A percentile compares a stretch with the other conserved stretches of the same genome.
These are phyloP conservation scores for Grammomys surdaster DNA, from an alignment of 2,113 vertebrate genomes.

Conservation along the genomic window DNA sequence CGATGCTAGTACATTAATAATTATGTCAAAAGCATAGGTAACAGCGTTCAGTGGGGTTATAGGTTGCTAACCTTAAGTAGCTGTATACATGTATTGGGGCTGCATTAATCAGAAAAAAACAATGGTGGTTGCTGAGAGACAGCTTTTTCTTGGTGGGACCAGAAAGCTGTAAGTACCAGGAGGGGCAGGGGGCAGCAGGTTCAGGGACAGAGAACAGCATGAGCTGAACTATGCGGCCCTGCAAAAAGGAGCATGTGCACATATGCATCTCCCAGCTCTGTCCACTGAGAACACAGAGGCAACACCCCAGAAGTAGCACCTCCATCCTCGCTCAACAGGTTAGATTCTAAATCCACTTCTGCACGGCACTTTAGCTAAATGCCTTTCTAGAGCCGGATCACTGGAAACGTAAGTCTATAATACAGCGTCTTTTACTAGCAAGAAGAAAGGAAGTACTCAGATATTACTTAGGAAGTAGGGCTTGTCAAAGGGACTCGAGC, in stretches of 20 bases:
- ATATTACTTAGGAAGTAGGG: too few relatives aligned
- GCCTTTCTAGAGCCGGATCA: background rate
- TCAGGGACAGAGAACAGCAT: accelerated
- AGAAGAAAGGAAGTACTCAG: background rate
- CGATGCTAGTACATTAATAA: background rate
- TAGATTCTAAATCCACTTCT: background rate
- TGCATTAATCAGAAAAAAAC: background rate
- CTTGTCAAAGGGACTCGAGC: accelerated
- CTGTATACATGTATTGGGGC: accelerated
- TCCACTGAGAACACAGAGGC: background rate
- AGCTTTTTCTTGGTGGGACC: accelerated
- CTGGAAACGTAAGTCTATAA: background rate
- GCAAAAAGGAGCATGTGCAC: too few relatives aligned
- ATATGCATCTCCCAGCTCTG: accelerated
- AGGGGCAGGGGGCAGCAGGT: background rate
- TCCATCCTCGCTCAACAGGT: too few relatives aligned
- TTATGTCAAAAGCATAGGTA: background rate
- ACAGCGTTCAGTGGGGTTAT: accelerated
- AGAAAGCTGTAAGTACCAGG: too few relatives aligned
- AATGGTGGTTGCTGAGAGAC: background rate
- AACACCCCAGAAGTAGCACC: background rate
- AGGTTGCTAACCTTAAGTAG: background rate
- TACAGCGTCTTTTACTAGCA: background rate
- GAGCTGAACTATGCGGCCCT: too few relatives aligned
- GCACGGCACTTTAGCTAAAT: background rate